Evolutionary conservation across 2,113 vertebrate species (phyloP).

Genomic region (Notechis scutatus): DNA sequence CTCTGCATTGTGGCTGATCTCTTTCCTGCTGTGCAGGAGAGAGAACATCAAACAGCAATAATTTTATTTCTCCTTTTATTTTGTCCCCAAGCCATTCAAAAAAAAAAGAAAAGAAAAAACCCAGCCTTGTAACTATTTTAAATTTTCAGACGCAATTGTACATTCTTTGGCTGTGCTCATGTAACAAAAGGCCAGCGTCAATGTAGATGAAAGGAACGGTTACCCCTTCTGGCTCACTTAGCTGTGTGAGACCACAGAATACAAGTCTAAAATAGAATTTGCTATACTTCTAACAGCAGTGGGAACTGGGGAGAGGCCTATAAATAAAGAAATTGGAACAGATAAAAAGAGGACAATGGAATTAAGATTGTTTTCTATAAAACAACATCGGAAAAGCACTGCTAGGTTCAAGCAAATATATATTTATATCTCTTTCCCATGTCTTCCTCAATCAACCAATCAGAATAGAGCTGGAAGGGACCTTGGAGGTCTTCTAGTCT

Average conservation of each 20-base stretch:
- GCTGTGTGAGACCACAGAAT: slow-evolving; percentile 30
- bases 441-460: not conserved
- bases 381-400: not conserved
- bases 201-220: slow-evolving; percentile 21
- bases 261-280: slow-evolving; percentile 6
- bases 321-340: slow-evolving; percentile 17
- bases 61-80: slow-evolving; percentile 1
- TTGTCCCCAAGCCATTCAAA: not conserved
- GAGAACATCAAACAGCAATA: slow-evolving; percentile 3
- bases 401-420: not conserved
- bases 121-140: not conserved
- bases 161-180: slow-evolving; percentile 16
- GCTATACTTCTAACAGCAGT: not conserved
- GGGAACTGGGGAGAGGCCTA: slow-evolving; percentile 25
- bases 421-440: not conserved
- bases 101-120: not conserved
- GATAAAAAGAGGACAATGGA: slow-evolving; percentile 11
- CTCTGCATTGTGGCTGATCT: slow-evolving; percentile 4
- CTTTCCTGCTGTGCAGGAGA: not conserved
- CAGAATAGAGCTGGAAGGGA: not conserved
- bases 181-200: slow-evolving; percentile 14
- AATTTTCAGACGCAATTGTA: not conserved
- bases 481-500: too few species aligned
- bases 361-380: slow-evolving; percentile 24
- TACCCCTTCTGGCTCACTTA: slow-evolving; percentile 39